Base-by-base conservation (phyloP, 2,797 vertebrate species). In the Megalops cyprinoides region DNA sequence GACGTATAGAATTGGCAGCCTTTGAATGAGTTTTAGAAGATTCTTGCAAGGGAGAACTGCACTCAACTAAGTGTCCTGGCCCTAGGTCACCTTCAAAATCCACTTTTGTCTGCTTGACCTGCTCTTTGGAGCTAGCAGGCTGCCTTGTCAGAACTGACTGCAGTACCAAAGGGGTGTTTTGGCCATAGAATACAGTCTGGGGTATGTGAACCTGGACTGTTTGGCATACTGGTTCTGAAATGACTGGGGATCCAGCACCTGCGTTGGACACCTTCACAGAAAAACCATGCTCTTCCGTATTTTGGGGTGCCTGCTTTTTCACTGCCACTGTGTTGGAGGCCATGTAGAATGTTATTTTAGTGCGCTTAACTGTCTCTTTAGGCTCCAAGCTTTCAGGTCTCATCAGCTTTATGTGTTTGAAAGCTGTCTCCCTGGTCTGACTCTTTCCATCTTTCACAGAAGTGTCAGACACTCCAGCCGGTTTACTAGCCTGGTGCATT, bases 101-200 rank as follows among this genome's bases (percentile, higher is more conserved):
- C 0, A 75, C 76, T 77, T 82, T 82, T 0, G 0, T 80, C 15
- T 58, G 31, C 0, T 31, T 79, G 74, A 25, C 56, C 0, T 0
- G 6, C 0, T 75, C 53, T n/a, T 87, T 75, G 0, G 60, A 84
- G 34, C 81, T 87, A 42, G 7, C 14, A 5, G 76, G 39, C 74
- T 81, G 71, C 44, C 55, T 85, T 53, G 91, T 88, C 37, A 91
- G 86, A 75, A 75, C 12, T 4, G 93, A 92, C 67, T 90, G 91
- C 51, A 94, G 85, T 39, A 94, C 88, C 23, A 94, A 87, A 0
- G 89, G 92, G 0, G 89, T 89, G 4, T 93, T 90, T 78, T 95
- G 92, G 46, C 91, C 91, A 20, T 93, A 94, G 83, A 94, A 95
- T 15, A 95, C 82, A 1, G 92, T 92, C 85, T 94, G 94, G 8